Evolutionary conservation across 2,113 vertebrate genomes (phyloP), one percentile per base, ranked within the genome.

Genomic region (Hippocampus abdominalis): DNA sequence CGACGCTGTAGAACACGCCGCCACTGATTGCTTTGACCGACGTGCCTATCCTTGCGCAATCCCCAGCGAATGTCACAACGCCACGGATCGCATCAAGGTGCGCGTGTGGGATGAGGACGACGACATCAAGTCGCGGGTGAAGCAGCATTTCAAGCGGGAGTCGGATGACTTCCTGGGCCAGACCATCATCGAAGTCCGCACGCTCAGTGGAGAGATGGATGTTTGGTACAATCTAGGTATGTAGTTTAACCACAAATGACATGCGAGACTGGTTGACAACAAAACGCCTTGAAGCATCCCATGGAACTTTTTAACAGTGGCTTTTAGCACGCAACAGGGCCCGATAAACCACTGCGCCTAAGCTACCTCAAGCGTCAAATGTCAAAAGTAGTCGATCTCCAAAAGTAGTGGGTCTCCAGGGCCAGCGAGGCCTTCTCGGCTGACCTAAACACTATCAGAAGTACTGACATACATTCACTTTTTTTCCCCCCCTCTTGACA

Each of bases 101-200:
- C 92, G 97, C 54, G 97, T 99, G 12, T 99, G 97, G 97, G 97
- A 99, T 70, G 97, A 99, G 87, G 97, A 99, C 8, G 97, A 99
- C 40, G 96, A 99, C 87, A 98, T 99, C 78, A 98, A 98, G 81
- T 98, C 97, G 18, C 93, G 96, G 68, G 96, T 99, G 65, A 99
- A 99, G 83, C 97, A 98, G 46, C 96, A 98, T 84, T 98, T 99
- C 88, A 99, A 98, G 87, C 96, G 97, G 8, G 97, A 99, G 80
- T 97, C 96, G 0, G 97, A 99, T 70, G 97, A 99, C 64, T 99
- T 99, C 75, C 91, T 99, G 25, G 97, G 97, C 51, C 97, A 99
- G 87, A 98, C 96, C 29, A 96, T 98, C 85, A 96, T 99, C 21
- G 97, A 99, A 92, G 97, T 99, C 56, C 94, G 96, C 80, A 98